Base-by-base conservation (phyloP, 2,888 invertebrate genomes). In the Hirudinaria manillensis region DNA sequence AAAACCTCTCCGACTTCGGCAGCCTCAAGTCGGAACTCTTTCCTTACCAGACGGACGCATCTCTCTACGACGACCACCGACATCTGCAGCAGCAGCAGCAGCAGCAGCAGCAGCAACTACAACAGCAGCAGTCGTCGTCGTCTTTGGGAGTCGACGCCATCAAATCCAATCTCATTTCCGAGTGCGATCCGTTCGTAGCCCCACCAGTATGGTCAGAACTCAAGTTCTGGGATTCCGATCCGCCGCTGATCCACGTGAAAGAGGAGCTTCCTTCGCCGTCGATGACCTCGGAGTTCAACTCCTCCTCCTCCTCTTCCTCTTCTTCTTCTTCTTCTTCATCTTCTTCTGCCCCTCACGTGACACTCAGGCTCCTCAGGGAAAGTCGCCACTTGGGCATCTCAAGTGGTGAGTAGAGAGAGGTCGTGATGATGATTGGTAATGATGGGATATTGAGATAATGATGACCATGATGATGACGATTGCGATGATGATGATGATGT, bases 61-160 rank as follows among this genome's bases (percentile, higher is more conserved):
- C 61, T 16, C 61, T 61, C 19, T 61, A 61, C 61, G 61, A 61
- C 61, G 61, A 61, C 61, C 29, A 24, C 7, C 61, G n/a, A 29
- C 7, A 13, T n/a, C 29, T 29, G 21, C 61, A 61, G 19, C 61
- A 61, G 24, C 24, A 29, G 7, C 61, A 61, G 6, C 61, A 61
- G 10, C 61, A 27, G 19, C 61, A 27, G n/a, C 61, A 61, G 21
- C 56, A 24, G n/a, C 61, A 61, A 29, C 61, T 21, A 61, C 24
- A 61, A 24, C 61, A 61, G n/a, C 61, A 27, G 7, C 61, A 61
- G 19, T 10, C 7, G 10, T 24, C 24, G 24, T 61, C 61, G 29
- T 10, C 13, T 21, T 13, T 29, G 24, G 24, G 10, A 4, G 61
- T 29, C 19, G 61, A 61, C 13, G 24, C 21, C 24, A 61, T 61